Base-by-base conservation (phyloP, 2,113 vertebrate species). In the Scopus umbretta region DNA sequence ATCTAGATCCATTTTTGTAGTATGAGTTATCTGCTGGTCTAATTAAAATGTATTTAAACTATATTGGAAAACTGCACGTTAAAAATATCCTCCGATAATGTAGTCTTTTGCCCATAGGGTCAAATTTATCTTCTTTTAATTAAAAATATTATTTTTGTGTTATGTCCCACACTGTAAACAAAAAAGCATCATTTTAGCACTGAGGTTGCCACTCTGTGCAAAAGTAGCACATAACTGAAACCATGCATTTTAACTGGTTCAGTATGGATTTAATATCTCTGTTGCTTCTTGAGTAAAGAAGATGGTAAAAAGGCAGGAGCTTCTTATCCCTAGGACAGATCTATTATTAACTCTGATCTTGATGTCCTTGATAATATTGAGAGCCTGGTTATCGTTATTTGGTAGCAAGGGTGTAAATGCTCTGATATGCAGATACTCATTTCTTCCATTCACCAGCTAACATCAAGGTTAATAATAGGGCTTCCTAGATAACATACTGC, bases 301-400 rank as follows among this genome's bases (percentile, higher is more conserved):
- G 9, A 53, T 75, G 21, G 30, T 50, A 65, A 90, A 80, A 81
- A 71, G 61, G 40, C n/a, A 87, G 66, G 36, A 89, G 9, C 14
- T 78, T 86, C 47, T 94, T 94, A 15, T 84, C 83, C n/a, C 32
- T 90, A 52, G 79, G 72, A 73, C 22, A 88, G 36, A 62, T 92
- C 56, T 94, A 19, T 90, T 95, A 88, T 94, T 94, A 94, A 53
- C 86, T 90, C 34, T 79, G 49, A 76, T 88, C 61, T 38, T 88
- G 88, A 92, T 82, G 65, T 81, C 68, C 92, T 92, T 95, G 79
- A 55, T 93, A 36, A 45, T 47, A 53, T 3, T 68, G 74, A 90
- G 62, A 91, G 56, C 84, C 66, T 85, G 73, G 70, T 93, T 86
- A 73, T 3, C 0, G 0, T 86, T 85, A 79, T 47, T 86, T 78